Evolutionary conservation across 2,888 invertebrate species (phyloP), one percentile per base, ranked within the genome.

Genomic region (Dynastes maya): DNA sequence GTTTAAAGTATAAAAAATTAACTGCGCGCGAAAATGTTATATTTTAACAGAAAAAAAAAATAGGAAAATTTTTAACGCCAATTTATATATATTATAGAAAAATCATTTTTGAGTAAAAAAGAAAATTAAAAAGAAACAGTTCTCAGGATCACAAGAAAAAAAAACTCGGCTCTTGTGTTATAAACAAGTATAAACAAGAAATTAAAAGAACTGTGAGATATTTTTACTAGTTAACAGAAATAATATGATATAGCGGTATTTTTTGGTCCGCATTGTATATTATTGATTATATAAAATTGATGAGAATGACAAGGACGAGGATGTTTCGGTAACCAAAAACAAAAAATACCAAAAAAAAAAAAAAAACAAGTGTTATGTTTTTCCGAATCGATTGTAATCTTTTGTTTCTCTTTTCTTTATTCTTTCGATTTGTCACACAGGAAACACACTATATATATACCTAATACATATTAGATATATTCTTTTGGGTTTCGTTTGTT

Each of bases 161-260:
- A 45, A 45, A 45, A 45, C 45, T 87, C 86, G 87, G 87, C 87
- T 87, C 87, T 88, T 87, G 86, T 88, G 86, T 45, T 45, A 72
- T 71, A 77, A 70, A 71, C 29, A 64, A 29, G 6, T 13, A 64
- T 45, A 45, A 45, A 45, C 45, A 45, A 49, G 16, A 67, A 58
- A 58, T 40, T 70, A 70, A 68, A 78, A 76, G 87, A 88, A 88
- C 88, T 88, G 88, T 88, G 88, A 88, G 86, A 88, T 88, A 88
- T 88, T 88, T 88, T 88, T 88, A 88, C 87, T 88, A 88, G 88
- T 87, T 87, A 87, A 88, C 86, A 55, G 4, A 32, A 32, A 32
- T 32, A 32, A 32, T 55, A 45, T 8, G 9, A 11, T 16, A 82
- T 16, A 82, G 85, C 85, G 86, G 85, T 82, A 81, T 81, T 82